Conservation (phyloP, 2,113 vertebrate genomes). For the Cebus imitator region DNA sequence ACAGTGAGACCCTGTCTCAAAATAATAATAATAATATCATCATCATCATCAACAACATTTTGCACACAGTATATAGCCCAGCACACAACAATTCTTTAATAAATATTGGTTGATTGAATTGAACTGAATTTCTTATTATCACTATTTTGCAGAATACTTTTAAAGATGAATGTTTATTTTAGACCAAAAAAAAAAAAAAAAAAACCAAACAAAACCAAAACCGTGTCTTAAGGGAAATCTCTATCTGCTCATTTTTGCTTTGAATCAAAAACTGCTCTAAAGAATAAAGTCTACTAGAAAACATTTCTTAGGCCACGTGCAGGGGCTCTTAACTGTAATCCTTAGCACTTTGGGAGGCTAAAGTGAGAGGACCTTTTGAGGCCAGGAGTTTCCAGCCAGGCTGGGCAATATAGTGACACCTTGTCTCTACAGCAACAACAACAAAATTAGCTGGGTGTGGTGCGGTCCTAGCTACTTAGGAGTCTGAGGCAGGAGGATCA, state of each 20-base stretch:
- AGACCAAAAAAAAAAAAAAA: slow-evolving; percentile 30
- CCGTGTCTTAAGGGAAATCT: background rate
- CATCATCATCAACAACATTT: too few species aligned
- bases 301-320: background rate
- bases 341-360: too few species aligned
- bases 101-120: background rate
- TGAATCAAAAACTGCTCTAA: background rate
- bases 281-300: background rate
- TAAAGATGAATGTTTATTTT: slow-evolving; percentile 17
- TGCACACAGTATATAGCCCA: background rate
- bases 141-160: slow-evolving; percentile 9
- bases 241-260: background rate
- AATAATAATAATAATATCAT: too few species aligned
- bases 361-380: too few species aligned
- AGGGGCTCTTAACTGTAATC: too few species aligned
- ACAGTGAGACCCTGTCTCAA: too few species aligned
- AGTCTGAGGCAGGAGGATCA: too few species aligned
- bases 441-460: too few species aligned
- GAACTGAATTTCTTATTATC: slow-evolving; percentile 16
- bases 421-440: too few species aligned
- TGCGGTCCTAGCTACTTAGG: too few species aligned
- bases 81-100: background rate
- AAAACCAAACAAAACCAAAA: background rate
- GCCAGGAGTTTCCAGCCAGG: too few species aligned
- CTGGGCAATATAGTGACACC: too few species aligned